phyloP scores from a whole-genome alignment of 2,888 invertebrate genomes.

The Gortyna flavago region DNA sequence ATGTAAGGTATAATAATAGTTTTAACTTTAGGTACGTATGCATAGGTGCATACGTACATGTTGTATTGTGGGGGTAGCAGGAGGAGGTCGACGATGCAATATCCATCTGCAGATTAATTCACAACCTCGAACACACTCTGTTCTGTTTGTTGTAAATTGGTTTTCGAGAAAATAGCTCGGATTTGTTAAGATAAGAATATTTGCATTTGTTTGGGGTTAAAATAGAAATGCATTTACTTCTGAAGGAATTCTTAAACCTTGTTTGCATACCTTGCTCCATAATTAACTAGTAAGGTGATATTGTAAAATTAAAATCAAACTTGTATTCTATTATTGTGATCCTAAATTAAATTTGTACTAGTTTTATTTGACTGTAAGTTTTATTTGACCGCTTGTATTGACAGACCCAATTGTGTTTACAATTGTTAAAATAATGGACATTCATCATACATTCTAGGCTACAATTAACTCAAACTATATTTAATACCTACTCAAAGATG shows the following conservation, averaged over 20 bases:
- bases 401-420: neutral
- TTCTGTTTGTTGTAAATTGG: conserved; percentile 48
- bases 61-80: conserved; percentile 60
- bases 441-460: neutral
- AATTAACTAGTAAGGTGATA: conserved; percentile 68
- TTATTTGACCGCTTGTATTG: conserved; percentile 66
- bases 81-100: conserved; percentile 60
- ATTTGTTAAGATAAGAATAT: conserved; percentile 55
- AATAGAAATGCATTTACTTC: conserved; percentile 62
- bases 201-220: conserved; percentile 57
- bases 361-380: conserved; percentile 77
- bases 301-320: conserved; percentile 75
- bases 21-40: conserved; percentile 59
- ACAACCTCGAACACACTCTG: conserved; percentile 53
- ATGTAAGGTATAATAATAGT: conserved; percentile 63
- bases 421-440: neutral
- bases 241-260: conserved; percentile 47
- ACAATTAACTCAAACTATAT: neutral
- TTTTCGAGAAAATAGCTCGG: conserved; percentile 48
- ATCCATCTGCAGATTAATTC: conserved; percentile 56
- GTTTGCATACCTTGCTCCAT: conserved; percentile 57
- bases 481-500: neutral
- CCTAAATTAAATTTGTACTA: conserved; percentile 87
- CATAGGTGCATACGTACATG: conserved; percentile 56
- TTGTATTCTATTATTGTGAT: conserved; percentile 82